phyloP scores from a whole-genome alignment of 2,113 vertebrate species.

The Gambusia affinis region DNA sequence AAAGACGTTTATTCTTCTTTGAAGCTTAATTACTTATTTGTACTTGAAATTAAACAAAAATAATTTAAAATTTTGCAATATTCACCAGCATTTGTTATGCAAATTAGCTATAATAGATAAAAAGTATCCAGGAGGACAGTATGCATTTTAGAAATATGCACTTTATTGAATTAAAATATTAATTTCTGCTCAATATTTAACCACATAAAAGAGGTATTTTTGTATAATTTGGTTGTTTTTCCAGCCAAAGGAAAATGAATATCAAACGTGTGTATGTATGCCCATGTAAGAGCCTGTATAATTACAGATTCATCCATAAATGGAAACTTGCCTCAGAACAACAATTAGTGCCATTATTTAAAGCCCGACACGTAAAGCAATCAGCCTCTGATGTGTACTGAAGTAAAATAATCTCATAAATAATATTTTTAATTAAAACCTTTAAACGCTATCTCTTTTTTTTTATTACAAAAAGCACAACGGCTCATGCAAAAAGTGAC shows the following conservation, averaged over 20 bases:
- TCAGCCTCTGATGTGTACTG: background rate
- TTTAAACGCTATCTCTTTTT: background rate
- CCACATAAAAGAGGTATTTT: too few relatives aligned
- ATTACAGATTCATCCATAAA: background rate
- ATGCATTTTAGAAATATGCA: too few relatives aligned
- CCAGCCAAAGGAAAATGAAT: too few relatives aligned
- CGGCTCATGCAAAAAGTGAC: constrained; percentile 6
- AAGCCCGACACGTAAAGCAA: too few relatives aligned
- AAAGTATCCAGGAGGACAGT: too few relatives aligned
- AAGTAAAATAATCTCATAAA: constrained; percentile 4
- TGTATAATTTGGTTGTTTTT: too few relatives aligned
- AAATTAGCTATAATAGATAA: background rate
- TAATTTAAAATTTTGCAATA: too few relatives aligned
- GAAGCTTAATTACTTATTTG: too few relatives aligned
- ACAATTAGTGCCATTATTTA: background rate
- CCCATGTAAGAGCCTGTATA: background rate
- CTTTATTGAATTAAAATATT: too few relatives aligned
- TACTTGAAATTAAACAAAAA: too few relatives aligned
- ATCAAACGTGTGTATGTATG: background rate
- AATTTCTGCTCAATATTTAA: too few relatives aligned
- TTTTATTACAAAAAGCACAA: constrained; percentile 1
- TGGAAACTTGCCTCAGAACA: background rate
- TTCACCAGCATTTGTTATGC: background rate
- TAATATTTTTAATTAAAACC: constrained; percentile 15
- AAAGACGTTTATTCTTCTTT: too few relatives aligned